Base-by-base conservation (phyloP, 2,888 invertebrate genomes). In the Ennomos erosarius region DNA sequence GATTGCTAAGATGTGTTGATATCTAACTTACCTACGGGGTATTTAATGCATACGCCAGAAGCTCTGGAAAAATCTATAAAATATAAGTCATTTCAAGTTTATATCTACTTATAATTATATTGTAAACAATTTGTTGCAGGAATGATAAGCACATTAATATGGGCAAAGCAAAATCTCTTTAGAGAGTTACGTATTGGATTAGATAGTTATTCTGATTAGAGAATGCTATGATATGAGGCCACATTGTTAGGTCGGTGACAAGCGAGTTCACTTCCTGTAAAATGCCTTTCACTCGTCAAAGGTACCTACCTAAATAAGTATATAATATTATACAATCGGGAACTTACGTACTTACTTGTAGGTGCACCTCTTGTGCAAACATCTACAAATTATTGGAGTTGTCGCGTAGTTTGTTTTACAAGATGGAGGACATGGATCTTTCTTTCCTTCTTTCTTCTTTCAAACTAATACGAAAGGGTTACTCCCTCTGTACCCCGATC, bases 271-370 rank as follows among this genome's bases (percentile, higher is more conserved):
- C 60, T 64, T 64, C 64, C 64, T 64, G 38, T 61, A 59, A 38
- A 16, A 54, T 40, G 55, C 66, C 62, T 64, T 62, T 64, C 66
- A 66, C 64, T 47, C 34, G 53, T 34, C 52, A 61, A 62, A 50
- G 55, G 56, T 65, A 60, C 43, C 54, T n/a, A 16, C 16, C 16
- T 45, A 42, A 42, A 42, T 42, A 16, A 42, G 45, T 46, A 54
- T 61, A 34, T 61, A 63, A 63, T 68, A 50, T 68, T 62, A 66
- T 62, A 55, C 45, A 59, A 57, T 61, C 53, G 49, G 48, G 62
- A 59, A 34, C 45, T 34, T 34, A 26, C 26, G 26, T 10, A 43
- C 42, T 9, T 43, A 10, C 8, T 8, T 42, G 16, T 43, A 11
- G 12, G 39, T 44, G 33, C 43, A 44, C 38, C 1, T 5, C 1